Evolutionary conservation across 2,888 invertebrate genomes (phyloP), one percentile per base, ranked within the genome.

Genomic region (Nymphalis polychloros): DNA sequence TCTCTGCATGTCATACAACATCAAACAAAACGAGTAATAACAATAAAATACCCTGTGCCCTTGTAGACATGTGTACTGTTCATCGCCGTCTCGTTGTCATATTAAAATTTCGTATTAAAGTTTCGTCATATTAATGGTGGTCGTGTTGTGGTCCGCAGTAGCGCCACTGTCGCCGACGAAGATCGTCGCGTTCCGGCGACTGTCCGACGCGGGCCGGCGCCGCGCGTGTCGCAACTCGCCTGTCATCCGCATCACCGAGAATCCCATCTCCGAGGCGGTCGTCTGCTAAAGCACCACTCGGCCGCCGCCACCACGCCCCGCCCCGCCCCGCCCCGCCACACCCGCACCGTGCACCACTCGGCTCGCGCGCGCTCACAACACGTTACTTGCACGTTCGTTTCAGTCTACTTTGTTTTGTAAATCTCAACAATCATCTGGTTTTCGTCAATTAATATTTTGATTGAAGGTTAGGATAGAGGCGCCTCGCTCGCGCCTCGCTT

Each of bases 211-310:
- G 80, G 73, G 75, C 67, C 81, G 89, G 78, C 93, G 93, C 79
- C 93, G 89, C 73, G 76, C 82, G 1, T 90, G 89, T 77, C 90
- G 91, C 74, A 84, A 82, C 79, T 93, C 95, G 78, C 94, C 95
- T 73, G 94, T 95, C 80, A 96, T 96, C 84, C 95, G 95, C 89
- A 96, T 96, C 89, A 96, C 96, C 69, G 96, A 96, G 90, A 96
- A 96, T 85, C 96, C 96, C 65, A 96, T 96, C 86, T 95, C 95
- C 72, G 94, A 95, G 78, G 95, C 95, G 59, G 95, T 95, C 76
- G 95, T 94, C 81, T 96, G 96, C 90, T 96, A 95, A 35, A 48
- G 60, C 16, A 35, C 52, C 59, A 31, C 60, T 10, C 41, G 20
- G 47, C 6, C 50, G 35, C n/a, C 2, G 46, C 53, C 31, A 16